Percentiles rank a stretch among this genome's conserved stretches.
phyloP scores from a whole-genome alignment of 2,888 invertebrate species.

The Hyalella azteca region DNA sequence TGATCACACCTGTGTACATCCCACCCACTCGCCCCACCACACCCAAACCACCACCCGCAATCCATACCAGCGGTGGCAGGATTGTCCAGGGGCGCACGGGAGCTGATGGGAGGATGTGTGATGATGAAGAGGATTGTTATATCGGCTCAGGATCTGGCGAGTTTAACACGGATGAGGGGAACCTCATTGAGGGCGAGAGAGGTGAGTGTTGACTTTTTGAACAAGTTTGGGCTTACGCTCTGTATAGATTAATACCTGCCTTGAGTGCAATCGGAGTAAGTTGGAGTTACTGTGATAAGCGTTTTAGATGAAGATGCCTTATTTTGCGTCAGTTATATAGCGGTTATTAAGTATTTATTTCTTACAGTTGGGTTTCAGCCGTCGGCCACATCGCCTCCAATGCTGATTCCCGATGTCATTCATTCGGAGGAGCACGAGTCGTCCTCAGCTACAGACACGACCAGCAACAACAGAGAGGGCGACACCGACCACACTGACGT shows the following conservation, averaged over 20 bases:
- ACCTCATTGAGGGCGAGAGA: conserved; percentile 46
- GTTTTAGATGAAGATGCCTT: not conserved
- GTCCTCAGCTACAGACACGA: conserved; percentile 26
- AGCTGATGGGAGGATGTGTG: conserved; percentile 67
- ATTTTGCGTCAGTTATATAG: not conserved
- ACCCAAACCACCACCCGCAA: conserved; percentile 57
- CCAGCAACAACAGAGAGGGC: not conserved
- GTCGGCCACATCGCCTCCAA: conserved; percentile 58
- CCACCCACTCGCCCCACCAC: conserved; percentile 75
- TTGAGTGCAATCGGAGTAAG: not conserved
- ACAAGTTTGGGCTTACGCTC: not conserved
- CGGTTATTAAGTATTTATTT: not conserved
- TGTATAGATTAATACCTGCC: not conserved
- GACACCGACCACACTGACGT: not conserved
- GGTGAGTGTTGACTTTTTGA: conserved; percentile 33
- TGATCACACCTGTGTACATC: conserved; percentile 90
- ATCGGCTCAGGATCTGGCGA: conserved; percentile 81
- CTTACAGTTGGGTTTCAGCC: conserved; percentile 34
- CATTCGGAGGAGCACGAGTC: conserved; percentile 58
- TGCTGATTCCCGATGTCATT: conserved; percentile 57
- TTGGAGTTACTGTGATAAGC: not conserved
- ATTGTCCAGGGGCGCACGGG: conserved; percentile 45
- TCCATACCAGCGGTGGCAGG: conserved; percentile 1
- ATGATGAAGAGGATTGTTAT: conserved; percentile 78
- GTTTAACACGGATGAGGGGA: conserved; percentile 71